phyloP scores from a whole-genome alignment of 2,797 vertebrate species.

The Lagorchestes hirsutus region DNA sequence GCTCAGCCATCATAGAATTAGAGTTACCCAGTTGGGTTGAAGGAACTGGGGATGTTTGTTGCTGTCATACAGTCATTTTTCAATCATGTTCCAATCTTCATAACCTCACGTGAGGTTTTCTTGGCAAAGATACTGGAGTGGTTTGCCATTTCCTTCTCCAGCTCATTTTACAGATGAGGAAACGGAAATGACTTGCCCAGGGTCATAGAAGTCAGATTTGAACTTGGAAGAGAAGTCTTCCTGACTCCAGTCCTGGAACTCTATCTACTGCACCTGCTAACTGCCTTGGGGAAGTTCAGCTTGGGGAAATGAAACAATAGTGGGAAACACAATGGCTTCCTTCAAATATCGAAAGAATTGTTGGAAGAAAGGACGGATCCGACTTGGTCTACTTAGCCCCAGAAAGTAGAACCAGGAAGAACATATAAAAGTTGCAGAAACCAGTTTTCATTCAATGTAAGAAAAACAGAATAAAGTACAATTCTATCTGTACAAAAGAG shows the following conservation, averaged over 20 bases:
- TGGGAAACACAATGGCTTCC: not conserved
- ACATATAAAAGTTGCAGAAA: not conserved
- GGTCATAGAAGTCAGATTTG: not conserved
- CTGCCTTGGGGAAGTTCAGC: not conserved
- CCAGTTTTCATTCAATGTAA: not conserved
- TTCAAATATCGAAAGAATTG: not conserved
- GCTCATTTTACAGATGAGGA: not conserved
- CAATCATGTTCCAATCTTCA: not conserved
- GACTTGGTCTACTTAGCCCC: not conserved
- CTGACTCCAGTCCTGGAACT: not conserved
- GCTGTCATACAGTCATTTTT: not conserved
- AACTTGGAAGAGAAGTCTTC: not conserved
- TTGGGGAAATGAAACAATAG: not conserved
- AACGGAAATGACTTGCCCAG: not conserved
- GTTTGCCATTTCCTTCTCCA: not conserved
- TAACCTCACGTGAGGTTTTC: not conserved
- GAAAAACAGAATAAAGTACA: not conserved
- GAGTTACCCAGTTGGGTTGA: not conserved
- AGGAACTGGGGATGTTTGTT: not conserved
- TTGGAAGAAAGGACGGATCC: not conserved
- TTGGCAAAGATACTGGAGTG: not conserved
- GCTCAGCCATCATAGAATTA: not conserved
- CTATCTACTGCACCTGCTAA: not conserved
- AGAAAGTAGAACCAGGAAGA: not conserved
- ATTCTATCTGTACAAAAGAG: not conserved